Conservation (phyloP, 2,113 vertebrate species). For the Phycodurus eques region DNA sequence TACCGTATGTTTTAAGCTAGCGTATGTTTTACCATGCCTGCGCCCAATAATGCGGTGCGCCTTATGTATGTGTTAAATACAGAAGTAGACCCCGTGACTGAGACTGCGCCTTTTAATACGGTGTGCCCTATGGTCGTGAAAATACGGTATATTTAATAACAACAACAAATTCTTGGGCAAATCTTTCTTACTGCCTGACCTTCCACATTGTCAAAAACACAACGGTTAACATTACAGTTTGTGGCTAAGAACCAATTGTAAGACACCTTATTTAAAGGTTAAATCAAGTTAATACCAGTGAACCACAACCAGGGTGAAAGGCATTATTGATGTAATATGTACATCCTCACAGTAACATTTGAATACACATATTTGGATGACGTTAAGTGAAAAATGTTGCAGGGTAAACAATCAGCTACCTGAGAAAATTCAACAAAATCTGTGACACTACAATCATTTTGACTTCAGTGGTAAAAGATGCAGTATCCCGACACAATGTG, state of each 20-base stretch:
- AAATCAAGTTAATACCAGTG: constrained; percentile 5
- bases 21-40: no score
- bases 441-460: constrained; percentile 20
- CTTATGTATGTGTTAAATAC: no score
- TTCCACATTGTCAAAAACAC: constrained; percentile 35
- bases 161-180: not conserved
- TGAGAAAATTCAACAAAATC: constrained; percentile 12
- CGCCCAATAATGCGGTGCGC: no score
- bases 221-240: constrained; percentile 18
- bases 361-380: constrained; percentile 10
- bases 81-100: no score
- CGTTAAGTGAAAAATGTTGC: not conserved
- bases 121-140: no score
- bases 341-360: constrained; percentile 1
- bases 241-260: not conserved
- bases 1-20: no score
- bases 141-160: not conserved
- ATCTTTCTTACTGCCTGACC: constrained; percentile 1
- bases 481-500: constrained; percentile 70
- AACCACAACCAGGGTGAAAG: not conserved
- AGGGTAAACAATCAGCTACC: not conserved
- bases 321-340: not conserved
- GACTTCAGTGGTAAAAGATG: constrained; percentile 68
- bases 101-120: no score
- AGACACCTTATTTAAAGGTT: constrained; percentile 5